Conservation (phyloP, 2,797 vertebrate genomes). For the Mus caroli region DNA sequence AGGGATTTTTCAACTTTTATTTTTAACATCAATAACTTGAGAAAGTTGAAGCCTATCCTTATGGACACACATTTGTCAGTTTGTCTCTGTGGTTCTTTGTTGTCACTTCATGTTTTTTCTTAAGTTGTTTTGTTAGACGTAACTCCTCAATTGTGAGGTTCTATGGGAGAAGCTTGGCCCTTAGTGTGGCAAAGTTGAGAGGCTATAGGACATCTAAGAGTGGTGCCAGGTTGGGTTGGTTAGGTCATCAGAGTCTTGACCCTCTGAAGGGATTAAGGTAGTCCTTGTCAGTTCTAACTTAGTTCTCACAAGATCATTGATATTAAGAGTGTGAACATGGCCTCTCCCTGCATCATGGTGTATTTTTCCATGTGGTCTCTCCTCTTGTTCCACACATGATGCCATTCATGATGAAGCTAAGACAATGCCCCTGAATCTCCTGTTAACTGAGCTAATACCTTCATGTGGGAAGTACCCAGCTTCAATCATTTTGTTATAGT, state of each 20-base stretch:
- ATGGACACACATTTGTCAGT: neutral
- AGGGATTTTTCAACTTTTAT: neutral
- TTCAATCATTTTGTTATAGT: neutral
- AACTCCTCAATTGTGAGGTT: neutral
- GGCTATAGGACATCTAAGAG: neutral
- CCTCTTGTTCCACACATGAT: neutral
- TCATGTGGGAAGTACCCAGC: neutral
- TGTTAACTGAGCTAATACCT: neutral
- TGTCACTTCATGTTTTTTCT: neutral
- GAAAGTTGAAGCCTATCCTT: neutral
- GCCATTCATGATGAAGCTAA: neutral
- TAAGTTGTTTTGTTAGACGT: neutral
- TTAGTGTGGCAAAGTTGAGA: neutral
- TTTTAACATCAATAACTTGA: neutral
- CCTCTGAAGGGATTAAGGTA: neutral
- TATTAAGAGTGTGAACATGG: neutral
- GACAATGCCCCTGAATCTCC: neutral
- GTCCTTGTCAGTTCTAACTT: neutral
- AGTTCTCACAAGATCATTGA: neutral
- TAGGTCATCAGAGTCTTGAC: neutral
- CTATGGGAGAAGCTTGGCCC: neutral
- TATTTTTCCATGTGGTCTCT: neutral
- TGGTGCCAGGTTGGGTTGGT: neutral
- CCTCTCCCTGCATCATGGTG: neutral
- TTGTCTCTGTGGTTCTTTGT: neutral